phyloP scores from a whole-genome alignment of 2,888 invertebrate species.

The Palloptera scutellata region DNA sequence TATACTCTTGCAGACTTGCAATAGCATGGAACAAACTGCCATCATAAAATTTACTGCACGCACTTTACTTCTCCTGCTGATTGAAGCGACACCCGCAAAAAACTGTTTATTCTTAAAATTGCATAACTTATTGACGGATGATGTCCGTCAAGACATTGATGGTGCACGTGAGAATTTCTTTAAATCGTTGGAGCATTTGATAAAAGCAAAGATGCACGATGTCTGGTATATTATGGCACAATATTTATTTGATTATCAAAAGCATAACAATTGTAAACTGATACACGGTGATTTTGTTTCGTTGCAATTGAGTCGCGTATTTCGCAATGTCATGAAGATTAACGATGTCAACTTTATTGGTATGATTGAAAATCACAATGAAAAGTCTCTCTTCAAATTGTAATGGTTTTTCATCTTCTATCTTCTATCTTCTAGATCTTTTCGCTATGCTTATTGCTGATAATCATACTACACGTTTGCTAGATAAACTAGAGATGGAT shows the following conservation, averaged over 20 bases:
- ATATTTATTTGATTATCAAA: constrained; percentile 56
- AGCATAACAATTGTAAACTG: constrained; percentile 44
- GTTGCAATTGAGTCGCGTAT: constrained; percentile 53
- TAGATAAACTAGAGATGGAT: constrained; percentile 54
- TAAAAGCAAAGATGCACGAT: constrained; percentile 59
- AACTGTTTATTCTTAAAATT: constrained; percentile 49
- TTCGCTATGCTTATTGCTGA: constrained; percentile 58
- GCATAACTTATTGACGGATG: constrained; percentile 36
- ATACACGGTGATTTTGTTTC: constrained; percentile 54
- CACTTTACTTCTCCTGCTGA: constrained; percentile 52
- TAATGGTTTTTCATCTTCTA: neutral
- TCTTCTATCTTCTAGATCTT: constrained; percentile 45
- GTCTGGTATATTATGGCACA: constrained; percentile 59
- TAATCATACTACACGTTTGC: constrained; percentile 44
- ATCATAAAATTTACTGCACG: constrained; percentile 56
- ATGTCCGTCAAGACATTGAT: constrained; percentile 43
- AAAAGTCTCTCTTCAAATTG: neutral
- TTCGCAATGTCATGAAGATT: constrained; percentile 56
- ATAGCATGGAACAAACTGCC: constrained; percentile 47
- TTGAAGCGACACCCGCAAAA: constrained; percentile 45
- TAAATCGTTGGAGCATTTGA: constrained; percentile 53
- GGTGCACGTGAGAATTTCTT: constrained; percentile 55
- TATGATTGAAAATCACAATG: constrained; percentile 31
- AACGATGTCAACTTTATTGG: constrained; percentile 60
- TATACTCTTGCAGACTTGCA: constrained; percentile 32